Base-by-base conservation (phyloP, 2,113 vertebrate genomes). In the Sphaerodactylus townsendi region DNA sequence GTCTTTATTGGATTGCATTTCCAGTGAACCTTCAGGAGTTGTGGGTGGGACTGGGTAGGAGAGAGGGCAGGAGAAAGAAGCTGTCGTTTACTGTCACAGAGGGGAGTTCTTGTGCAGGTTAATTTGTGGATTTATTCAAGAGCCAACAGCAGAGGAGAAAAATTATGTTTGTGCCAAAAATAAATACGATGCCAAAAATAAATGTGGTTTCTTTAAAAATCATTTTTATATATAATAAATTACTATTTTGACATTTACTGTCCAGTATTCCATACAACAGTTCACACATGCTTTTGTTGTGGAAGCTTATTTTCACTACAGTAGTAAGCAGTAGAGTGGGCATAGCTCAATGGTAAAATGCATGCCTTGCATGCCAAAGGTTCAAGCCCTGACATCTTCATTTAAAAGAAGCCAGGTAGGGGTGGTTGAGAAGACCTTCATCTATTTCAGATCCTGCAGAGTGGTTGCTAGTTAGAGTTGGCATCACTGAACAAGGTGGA, bases 81-180 rank as follows among this genome's bases (percentile, higher is more conserved):
- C 5, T 75, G 56, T 0, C 44, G 86, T 23, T 90, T 74, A 70
- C 39, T 39, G 70, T 80, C 71, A 30, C 13, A 48, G 62, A 53
- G 62, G 71, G n/a, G n/a, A 56, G 59, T 64, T 9, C 30, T 79
- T 81, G 8, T 66, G 46, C 69, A 90, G 82, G 33, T 77, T 89
- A 71, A 8, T 6, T 72, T 66, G 46, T 10, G 13, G 25, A 30
- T 87, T 81, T 64, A 1, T 83, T 79, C 33, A 73, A 69, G 75
- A 28, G 56, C 35, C n/a, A 35, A 88, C 79, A 81, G 1, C 21
- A n/a, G 48, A 8, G 56, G 28, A 44, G 13, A 23, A 33, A 70
- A 59, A 7, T 2, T 41, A 1, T 41, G 30, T 84, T 69, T 77
- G 33, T 70, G 21, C 66, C 70, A n/a, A 39, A 44, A 68, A 48